phyloP scores from a whole-genome alignment of 2,888 invertebrate species.

The Lasioglossum villosulum region DNA sequence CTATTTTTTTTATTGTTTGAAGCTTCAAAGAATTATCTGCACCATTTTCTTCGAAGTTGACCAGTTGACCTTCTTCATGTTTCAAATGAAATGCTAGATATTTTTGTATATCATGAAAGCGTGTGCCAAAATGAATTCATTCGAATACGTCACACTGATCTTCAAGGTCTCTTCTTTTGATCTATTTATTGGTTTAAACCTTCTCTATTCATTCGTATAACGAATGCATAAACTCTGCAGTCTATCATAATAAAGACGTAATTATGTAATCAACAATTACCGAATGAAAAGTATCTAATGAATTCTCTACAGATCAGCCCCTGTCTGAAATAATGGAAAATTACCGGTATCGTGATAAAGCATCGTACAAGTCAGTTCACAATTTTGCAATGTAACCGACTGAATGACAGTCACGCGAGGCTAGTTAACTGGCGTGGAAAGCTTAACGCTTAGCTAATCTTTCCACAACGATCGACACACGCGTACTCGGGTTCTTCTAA shows the following conservation, averaged over 20 bases:
- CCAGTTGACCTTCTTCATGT: too few species aligned
- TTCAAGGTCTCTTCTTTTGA: background rate
- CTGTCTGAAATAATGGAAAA: background rate
- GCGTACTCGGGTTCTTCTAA: background rate
- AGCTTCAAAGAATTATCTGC: background rate
- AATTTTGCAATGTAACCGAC: conserved; percentile 51
- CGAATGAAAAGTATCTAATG: background rate
- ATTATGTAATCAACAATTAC: background rate
- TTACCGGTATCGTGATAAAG: background rate
- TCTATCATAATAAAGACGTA: background rate
- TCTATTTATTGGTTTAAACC: background rate
- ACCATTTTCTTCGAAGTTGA: too few species aligned
- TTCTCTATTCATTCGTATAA: background rate
- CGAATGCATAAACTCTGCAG: background rate
- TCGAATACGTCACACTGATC: too few species aligned
- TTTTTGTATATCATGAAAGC: too few species aligned
- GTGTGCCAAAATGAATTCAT: too few species aligned
- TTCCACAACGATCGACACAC: conserved; percentile 31
- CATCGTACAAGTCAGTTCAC: background rate
- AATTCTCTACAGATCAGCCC: background rate
- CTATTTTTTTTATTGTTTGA: background rate
- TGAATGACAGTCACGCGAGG: conserved; percentile 57
- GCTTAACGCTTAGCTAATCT: conserved; percentile 41
- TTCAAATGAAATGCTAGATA: too few species aligned
- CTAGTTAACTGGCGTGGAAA: conserved; percentile 42